Evolutionary conservation across 2,797 vertebrate species (phyloP).

Genomic region (Anabacerthia variegaticeps): DNA sequence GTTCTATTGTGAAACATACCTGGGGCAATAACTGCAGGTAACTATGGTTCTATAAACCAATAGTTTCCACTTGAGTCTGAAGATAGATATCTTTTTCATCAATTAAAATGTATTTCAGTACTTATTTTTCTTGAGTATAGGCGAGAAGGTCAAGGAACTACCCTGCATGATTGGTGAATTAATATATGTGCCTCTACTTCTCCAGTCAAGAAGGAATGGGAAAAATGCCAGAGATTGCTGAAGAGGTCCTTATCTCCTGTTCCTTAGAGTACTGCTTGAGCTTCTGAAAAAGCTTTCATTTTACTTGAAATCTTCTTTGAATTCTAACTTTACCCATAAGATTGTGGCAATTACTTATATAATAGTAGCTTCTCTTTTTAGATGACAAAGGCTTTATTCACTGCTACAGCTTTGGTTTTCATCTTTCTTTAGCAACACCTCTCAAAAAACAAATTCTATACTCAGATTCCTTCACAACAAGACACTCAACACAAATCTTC

Average conservation of each 20-base stretch:
- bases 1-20: not conserved
- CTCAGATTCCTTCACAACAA: not conserved
- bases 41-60: not conserved
- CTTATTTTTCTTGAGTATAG: not conserved
- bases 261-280: not conserved
- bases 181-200: not conserved
- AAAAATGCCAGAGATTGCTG: not conserved
- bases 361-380: not conserved
- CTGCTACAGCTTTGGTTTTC: not conserved
- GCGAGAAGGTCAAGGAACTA: not conserved
- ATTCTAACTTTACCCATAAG: not conserved
- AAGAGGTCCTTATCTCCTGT: not conserved
- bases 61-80: not conserved
- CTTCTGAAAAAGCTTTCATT: not conserved
- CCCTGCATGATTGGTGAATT: not conserved
- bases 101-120: not conserved
- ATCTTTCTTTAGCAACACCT: not conserved
- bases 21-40: not conserved
- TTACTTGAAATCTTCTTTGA: not conserved
- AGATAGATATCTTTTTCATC: not conserved
- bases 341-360: not conserved
- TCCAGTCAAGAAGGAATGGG: not conserved
- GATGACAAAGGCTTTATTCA: not conserved
- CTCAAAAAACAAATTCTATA: not conserved
- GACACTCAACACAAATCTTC: not conserved